These are phyloP conservation scores for Oreochromis tanganicae DNA, from an alignment of 2,113 vertebrate species.

Conservation along the genomic window DNA sequence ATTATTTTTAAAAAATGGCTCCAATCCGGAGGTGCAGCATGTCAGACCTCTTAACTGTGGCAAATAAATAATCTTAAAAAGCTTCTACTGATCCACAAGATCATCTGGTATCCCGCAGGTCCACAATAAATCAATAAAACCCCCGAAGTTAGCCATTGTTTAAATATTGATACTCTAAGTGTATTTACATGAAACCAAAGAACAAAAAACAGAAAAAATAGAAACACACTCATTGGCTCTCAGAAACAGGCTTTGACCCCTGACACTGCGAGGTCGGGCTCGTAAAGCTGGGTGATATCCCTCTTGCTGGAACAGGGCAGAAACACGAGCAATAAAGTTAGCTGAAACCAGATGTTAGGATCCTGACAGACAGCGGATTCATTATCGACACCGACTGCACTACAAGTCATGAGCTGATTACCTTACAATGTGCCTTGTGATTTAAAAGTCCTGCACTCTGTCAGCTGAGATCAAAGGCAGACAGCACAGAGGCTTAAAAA, in stretches of 20 bases:
- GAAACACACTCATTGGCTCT: not conserved
- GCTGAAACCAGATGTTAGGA: not conserved
- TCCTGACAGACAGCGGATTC: not conserved
- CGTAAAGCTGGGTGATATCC: not conserved
- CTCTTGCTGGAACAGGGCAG: not conserved
- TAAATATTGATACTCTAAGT: not conserved
- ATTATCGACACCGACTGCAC: not conserved
- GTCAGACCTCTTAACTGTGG: not conserved
- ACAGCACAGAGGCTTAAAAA: not conserved
- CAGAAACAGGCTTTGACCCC: not conserved
- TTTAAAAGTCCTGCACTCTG: not conserved
- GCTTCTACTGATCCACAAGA: not conserved
- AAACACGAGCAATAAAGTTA: not conserved
- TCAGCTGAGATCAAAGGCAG: not conserved
- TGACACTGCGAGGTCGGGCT: not conserved
- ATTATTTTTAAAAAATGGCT: fast-evolving
- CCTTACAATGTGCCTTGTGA: not conserved
- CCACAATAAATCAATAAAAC: not conserved
- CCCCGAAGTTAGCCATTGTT: not conserved
- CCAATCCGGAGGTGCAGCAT: not conserved
- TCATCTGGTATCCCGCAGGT: not conserved
- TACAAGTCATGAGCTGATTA: not conserved
- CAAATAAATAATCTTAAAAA: not conserved
- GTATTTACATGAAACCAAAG: not conserved
- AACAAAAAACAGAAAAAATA: not conserved